A percentile compares a stretch with the other conserved stretches of the same genome.
phyloP scores from a whole-genome alignment of 2,888 invertebrate genomes.

The Tetragonula carbonaria region DNA sequence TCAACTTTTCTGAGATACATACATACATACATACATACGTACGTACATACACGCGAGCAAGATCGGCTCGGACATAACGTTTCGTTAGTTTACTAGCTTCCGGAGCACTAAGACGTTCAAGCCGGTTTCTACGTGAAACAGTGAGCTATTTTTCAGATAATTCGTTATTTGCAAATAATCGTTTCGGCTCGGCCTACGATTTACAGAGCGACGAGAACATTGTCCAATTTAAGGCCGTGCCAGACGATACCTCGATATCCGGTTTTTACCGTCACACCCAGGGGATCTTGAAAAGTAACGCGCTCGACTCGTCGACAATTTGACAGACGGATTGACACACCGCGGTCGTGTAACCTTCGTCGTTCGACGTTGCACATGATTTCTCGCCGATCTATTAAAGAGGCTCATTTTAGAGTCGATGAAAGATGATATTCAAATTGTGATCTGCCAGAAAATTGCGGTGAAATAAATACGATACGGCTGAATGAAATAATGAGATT shows the following conservation, averaged over 20 bases:
- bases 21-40: too few species aligned
- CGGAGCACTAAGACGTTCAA: neutral
- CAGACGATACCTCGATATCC: constrained; percentile 67
- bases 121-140: constrained; percentile 18
- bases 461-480: neutral
- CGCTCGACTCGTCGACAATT: constrained; percentile 37
- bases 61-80: neutral
- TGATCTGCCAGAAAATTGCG: neutral
- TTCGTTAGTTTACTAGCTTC: neutral
- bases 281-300: constrained; percentile 48
- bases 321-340: constrained; percentile 42
- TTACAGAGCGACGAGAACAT: constrained; percentile 40
- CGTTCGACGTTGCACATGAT: neutral
- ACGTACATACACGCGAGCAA: neutral
- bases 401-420: neutral
- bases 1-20: constrained; percentile 14
- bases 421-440: neutral
- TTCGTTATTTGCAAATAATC: constrained; percentile 32
- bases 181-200: constrained; percentile 5
- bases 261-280: constrained; percentile 62
- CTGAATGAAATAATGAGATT: neutral
- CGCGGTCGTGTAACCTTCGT: neutral
- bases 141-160: neutral
- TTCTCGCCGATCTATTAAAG: neutral
- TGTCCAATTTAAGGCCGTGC: constrained; percentile 57